Evolutionary conservation across 2,113 vertebrate species (phyloP), one percentile per base, ranked within the genome.

Genomic region (Azemiops feae): DNA sequence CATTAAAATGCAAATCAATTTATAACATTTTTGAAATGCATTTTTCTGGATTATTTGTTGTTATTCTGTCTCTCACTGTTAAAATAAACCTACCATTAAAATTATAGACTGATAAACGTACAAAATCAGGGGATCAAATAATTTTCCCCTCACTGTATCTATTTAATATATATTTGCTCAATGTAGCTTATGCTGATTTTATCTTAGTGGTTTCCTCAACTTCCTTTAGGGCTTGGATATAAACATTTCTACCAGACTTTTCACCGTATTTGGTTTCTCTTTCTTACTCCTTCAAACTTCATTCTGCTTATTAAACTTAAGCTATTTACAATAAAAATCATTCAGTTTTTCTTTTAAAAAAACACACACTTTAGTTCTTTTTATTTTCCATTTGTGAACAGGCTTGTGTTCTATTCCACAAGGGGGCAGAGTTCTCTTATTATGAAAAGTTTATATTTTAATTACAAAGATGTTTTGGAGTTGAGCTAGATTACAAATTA

Each of bases 341-440:
- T 39, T 39, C 69, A 43, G 9, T 81, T 81, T 39, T 2, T 39
- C 43, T 39, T 81, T 20, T 74, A 74, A 39, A 53, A 22, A 92
- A 87, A 69, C 39, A 50, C 12, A 85, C 10, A 60, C 12, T 52
- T 85, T 2, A 58, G 1, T 54, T 50, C 16, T 11, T 53, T 27
- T 22, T 43, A 11, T 53, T 53, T 88, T 43, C 25, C 7, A 81
- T n/a, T 20, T 89, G 5, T 92, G 53, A 20, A n/a, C 53, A 18
- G 53, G 18, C 53, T 92, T 86, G 55, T 30, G 86, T 90, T 34
- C 81, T 90, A 57, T 93, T 53, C 92, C 92, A 93, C 92, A 87
- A 93, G 92, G 30, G 89, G 92, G 92, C 92, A 93, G 54, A 53
- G 8, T 34, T 90, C 47, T 87, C n/a, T 64, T n/a, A 86, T 8